Base-by-base conservation (phyloP, 1,140 invertebrate species). In the Hydropsyche tenuis region DNA sequence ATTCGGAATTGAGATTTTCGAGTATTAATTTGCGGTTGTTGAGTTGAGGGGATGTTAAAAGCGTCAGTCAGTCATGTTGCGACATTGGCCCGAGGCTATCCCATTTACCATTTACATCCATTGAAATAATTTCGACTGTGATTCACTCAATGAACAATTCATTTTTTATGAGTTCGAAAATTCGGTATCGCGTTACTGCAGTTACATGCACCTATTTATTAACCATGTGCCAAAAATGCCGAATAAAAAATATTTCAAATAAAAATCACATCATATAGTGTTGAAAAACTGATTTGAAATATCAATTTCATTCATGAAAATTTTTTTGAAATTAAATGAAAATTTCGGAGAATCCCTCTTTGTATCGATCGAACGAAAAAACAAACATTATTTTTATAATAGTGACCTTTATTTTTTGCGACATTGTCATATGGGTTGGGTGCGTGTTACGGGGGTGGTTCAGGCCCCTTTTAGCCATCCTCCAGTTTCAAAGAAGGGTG, bases 51-150 rank as follows among this genome's bases (percentile, higher is more conserved):
- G 48, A 53, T 53, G 48, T 5, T 53, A 18, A 25, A 63, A 63
- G 20, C 46, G 14, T 30, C 60, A 30, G 60, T 22, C 16, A 27
- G 53, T 6, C n/a, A n/a, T n/a, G n/a, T 23, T 66, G 20, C 37
- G 43, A 45, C 42, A 14, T 30, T 48, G 14, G 75, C 75, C 63
- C 51, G 53, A n/a, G 72, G 75, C 72, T 18, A 48, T 45, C 27
- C 20, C 64, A 72, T 70, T 37, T 70, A 73, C 60, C 73, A 73
- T 76, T 76, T 66, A 70, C 56, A 76, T 76, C 73, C 69, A 56
- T 69, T 70, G 56, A 69, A 70, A 76, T 73, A 30, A 76, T 76
- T 73, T 66, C n/a, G n/a, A n/a, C n/a, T 37, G 16, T 73, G 69
- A 69, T 64, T 43, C 46, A 69, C 23, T 60, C 72, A 43, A 14